Base-by-base conservation (phyloP, 2,797 vertebrate genomes). In the Sparus aurata region DNA sequence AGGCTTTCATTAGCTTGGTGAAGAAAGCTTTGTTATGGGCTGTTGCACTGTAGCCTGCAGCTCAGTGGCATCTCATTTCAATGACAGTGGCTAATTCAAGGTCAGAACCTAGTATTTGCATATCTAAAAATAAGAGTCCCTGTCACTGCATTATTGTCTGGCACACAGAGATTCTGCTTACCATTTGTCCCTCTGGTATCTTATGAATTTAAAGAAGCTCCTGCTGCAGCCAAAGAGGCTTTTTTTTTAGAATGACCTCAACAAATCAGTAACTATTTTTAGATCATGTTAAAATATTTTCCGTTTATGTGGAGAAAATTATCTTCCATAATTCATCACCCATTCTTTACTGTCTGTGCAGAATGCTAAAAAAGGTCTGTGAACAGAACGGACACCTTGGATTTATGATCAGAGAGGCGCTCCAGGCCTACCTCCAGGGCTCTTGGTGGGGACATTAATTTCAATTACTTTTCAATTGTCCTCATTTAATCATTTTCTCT, bases 301-400 rank as follows among this genome's bases (percentile, higher is more conserved):
- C 30, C 50, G 25, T 86, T 84, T 77, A 79, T 72, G 43, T 77
- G 27, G 61, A 54, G 64, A 85, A 75, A 85, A 83, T 88, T 12
- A 76, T 79, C 49, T 72, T 87, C 72, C 74, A 85, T 86, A 83
- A 89, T 87, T 84, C 79, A 90, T 80, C 60, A 71, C 46, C n/a
- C 23, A 22, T 82, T 41, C 43, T 75, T 75, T 80, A 23, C 77
- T 71, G 53, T 75, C 84, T 66, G 67, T 89, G 57, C 91, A 98
- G 97, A 62, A 95, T 97, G 92, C 94, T 97, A 72, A 98, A 97
- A 89, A 94, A 91, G 10, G 92, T 97, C 76, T 97, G 96, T 17
- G 97, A 98, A 85, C 94, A 90, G 75, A 99, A 98, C 0, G 97
- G 98, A 76, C 96, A 97, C 88, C 93, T 99, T 85, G 98, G 98